phyloP scores from a whole-genome alignment of 2,113 vertebrate species.

The Microcebus ravelobensis region DNA sequence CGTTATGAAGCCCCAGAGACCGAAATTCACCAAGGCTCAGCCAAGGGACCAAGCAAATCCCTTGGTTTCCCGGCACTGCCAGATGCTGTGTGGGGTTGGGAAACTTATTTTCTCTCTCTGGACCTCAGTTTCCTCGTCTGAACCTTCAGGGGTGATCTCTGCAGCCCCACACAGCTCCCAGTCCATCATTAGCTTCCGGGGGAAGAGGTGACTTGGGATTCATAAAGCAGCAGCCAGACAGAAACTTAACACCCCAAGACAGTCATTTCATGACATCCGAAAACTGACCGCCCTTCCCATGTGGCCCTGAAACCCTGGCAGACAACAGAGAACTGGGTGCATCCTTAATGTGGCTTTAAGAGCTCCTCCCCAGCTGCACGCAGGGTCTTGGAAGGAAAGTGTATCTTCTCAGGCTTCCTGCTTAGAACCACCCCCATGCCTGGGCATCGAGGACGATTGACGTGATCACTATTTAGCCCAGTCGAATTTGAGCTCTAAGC shows the following conservation, averaged over 20 bases:
- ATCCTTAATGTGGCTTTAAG: fast-evolving
- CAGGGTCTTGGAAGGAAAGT: background rate
- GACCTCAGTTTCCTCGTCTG: background rate
- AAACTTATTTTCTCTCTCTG: background rate
- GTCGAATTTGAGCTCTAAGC: background rate
- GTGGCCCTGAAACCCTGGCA: fast-evolving
- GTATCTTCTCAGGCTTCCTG: background rate
- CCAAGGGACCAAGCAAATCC: fast-evolving
- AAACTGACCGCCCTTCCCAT: background rate
- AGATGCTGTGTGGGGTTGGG: background rate
- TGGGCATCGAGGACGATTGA: background rate
- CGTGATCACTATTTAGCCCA: fast-evolving
- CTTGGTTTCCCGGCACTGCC: background rate
- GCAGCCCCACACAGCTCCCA: fast-evolving
- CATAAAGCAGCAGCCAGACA: background rate
- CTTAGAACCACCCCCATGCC: background rate
- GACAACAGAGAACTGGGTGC: fast-evolving
- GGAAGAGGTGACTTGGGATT: background rate
- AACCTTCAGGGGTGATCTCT: background rate
- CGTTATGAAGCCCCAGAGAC: background rate
- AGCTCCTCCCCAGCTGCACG: background rate
- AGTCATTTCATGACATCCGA: too few species aligned
- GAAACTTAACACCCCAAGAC: background rate
- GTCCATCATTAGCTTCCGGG: background rate
- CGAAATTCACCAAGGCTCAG: background rate